Percentiles rank a stretch among this genome's conserved stretches.
Evolutionary conservation across 1,140 invertebrate species (phyloP).

Genomic region (Neocloeon triangulifer): DNA sequence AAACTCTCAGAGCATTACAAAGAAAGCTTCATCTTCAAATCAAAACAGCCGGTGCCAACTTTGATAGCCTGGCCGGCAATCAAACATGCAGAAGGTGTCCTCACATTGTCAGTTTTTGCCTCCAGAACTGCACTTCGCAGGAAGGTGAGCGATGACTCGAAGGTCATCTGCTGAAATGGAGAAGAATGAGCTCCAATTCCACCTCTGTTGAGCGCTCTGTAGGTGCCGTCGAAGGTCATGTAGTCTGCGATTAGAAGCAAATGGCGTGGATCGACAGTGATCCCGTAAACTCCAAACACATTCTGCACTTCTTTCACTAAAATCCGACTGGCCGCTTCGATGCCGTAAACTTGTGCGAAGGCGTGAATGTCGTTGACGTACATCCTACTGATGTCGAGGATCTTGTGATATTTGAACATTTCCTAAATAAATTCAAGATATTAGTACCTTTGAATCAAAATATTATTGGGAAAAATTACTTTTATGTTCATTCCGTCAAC

Average conservation of each 20-base stretch:
- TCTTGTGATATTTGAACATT: constrained; percentile 58
- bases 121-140: constrained; percentile 54
- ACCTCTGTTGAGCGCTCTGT: constrained; percentile 70
- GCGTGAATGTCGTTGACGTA: constrained; percentile 91
- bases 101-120: too few species aligned
- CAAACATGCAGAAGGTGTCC: not conserved
- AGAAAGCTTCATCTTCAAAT: too few species aligned
- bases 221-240: constrained; percentile 87
- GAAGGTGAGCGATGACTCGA: constrained; percentile 79
- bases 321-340: constrained; percentile 81
- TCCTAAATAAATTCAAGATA: constrained; percentile 23
- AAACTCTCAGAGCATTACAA: too few species aligned
- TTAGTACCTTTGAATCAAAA: constrained; percentile 4
- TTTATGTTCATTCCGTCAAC: constrained; percentile 85
- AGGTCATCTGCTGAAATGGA: constrained; percentile 94
- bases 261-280: constrained; percentile 83
- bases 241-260: constrained; percentile 86
- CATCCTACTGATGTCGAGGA: constrained; percentile 66
- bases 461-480: constrained; percentile 6
- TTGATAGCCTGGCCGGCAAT: constrained; percentile 1
- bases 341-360: constrained; percentile 76
- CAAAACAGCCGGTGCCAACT: not conserved
- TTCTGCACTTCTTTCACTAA: constrained; percentile 74
- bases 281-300: constrained; percentile 91
- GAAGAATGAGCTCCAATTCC: constrained; percentile 75